A percentile compares a stretch with the other conserved stretches of the same genome.
Conservation (phyloP, 2,888 invertebrate species). For the Pardosa pseudoannulata region DNA sequence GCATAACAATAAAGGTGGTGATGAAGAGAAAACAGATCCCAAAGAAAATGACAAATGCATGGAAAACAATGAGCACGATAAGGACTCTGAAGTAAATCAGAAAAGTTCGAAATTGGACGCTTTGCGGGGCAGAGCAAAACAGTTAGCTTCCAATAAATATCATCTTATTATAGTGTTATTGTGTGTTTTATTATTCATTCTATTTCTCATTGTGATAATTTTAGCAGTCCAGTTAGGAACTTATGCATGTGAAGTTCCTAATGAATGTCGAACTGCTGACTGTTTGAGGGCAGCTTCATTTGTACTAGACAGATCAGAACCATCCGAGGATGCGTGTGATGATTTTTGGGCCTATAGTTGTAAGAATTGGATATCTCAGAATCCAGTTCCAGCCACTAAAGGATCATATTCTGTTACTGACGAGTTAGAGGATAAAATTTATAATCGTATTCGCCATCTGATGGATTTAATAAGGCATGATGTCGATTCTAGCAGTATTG, state of each 20-base stretch:
- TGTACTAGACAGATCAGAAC: slow-evolving; percentile 77
- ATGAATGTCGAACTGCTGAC: slow-evolving; percentile 79
- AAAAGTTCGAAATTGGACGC: slow-evolving; percentile 51
- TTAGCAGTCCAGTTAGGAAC: slow-evolving; percentile 79
- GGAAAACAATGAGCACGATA: slow-evolving; percentile 66
- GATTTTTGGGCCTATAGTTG: slow-evolving; percentile 80
- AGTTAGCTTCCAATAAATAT: slow-evolving; percentile 49
- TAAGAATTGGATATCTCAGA: slow-evolving; percentile 79
- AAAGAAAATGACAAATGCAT: slow-evolving; percentile 73
- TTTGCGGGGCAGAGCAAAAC: slow-evolving; percentile 57
- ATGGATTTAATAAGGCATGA: slow-evolving; percentile 80
- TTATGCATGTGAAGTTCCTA: slow-evolving; percentile 78
- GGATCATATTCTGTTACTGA: slow-evolving; percentile 79
- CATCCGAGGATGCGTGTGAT: slow-evolving; percentile 79
- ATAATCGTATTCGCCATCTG: slow-evolving; percentile 75
- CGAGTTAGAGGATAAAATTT: slow-evolving; percentile 78
- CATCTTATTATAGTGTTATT: slow-evolving; percentile 65
- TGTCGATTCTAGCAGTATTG: slow-evolving; percentile 77
- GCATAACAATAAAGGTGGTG: slow-evolving; percentile 59
- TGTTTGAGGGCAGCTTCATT: slow-evolving; percentile 80
- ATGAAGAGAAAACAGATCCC: slow-evolving; percentile 71
- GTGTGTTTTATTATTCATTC: slow-evolving; percentile 76
- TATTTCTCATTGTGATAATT: slow-evolving; percentile 79
- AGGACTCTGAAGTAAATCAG: slow-evolving; percentile 51
- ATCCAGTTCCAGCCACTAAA: slow-evolving; percentile 79